Evolutionary conservation across 2,888 invertebrate genomes (phyloP), one percentile per base, ranked within the genome.

Genomic region (Apodemia mormo): DNA sequence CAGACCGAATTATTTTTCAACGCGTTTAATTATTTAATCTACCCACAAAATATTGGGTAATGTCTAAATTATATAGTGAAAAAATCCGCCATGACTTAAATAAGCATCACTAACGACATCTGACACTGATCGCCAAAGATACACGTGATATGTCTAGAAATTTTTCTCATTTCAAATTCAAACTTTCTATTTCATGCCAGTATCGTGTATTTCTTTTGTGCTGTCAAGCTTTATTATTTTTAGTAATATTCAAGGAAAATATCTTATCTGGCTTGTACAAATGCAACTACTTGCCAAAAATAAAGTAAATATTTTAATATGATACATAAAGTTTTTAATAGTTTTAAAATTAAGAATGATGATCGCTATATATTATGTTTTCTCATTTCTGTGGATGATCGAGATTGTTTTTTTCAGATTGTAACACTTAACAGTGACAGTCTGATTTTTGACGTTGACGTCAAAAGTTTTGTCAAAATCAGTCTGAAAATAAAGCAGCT

Each of bases 71-170:
- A 22, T 22, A 22, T 22, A 86, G 78, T 86, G 86, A 87, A 89
- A 22, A 88, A 86, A 90, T 92, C 89, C 89, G 90, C 93, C 92
- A 93, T 93, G 89, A 92, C 89, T 88, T 90, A 84, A 84, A 79
- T 80, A 82, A 85, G 81, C 85, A 84, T 83, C 85, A 87, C 84
- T 85, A 85, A 87, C 89, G 92, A 89, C 92, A 92, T 92, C 93
- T 92, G 88, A 82, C 86, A 86, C 80, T 79, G 71, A 72, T 78
- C 72, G 75, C 61, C 76, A 78, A 83, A 85, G 78, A 81, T 82
- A 89, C 92, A 92, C 92, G 93, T 93, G 92, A 93, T 89, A 87
- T 82, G 71, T 72, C 61, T 72, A 68, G 81, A 78, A 81, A 86
- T 22, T 54, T 86, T 86, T 82, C 85, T 85, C 73, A 78, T 79